Conservation (phyloP, 2,113 vertebrate genomes). For the Nothobranchius kuhntae region DNA sequence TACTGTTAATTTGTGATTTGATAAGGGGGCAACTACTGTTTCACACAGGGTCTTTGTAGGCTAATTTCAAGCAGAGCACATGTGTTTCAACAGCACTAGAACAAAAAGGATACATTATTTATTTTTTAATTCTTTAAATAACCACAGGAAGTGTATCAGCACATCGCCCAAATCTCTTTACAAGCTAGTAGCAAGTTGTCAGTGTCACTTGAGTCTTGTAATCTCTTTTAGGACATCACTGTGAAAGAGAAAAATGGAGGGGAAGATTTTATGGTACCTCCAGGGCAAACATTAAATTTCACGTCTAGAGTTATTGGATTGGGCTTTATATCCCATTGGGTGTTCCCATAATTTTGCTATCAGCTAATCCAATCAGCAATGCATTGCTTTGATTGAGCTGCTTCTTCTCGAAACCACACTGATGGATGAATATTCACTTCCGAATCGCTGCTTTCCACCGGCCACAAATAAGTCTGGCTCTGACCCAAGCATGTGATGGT, state of each 20-base stretch:
- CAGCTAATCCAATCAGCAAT: conserved; percentile 3
- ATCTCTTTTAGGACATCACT: conserved; percentile 42
- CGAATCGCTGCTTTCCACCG: not conserved
- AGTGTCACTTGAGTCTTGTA: conserved; percentile 16
- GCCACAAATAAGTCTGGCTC: conserved; percentile 32
- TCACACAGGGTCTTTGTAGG: no score
- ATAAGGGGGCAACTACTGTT: no score
- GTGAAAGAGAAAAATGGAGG: conserved; percentile 43
- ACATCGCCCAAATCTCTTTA: conserved; percentile 10
- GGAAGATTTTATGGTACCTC: conserved; percentile 38
- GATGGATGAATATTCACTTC: conserved; percentile 24
- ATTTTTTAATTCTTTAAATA: conserved; percentile 9
- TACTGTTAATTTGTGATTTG: no score
- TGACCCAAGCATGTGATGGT: conserved; percentile 12
- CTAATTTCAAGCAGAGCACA: no score
- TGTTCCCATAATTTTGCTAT: conserved; percentile 25
- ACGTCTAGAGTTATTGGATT: conserved; percentile 49
- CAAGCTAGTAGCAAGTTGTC: conserved; percentile 5
- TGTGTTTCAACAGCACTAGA: not conserved
- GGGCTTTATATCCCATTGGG: conserved; percentile 38
- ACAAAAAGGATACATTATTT: not conserved
- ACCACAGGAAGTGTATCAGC: not conserved
- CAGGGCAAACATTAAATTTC: conserved; percentile 46
- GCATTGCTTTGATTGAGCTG: conserved; percentile 22
- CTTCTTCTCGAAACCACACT: not conserved